Evolutionary conservation across 30 jellyfish, hydroid and myxozoan genomes (phyloP), one percentile per base, ranked within the genome.

Genomic region (Sanderia malayensis): DNA sequence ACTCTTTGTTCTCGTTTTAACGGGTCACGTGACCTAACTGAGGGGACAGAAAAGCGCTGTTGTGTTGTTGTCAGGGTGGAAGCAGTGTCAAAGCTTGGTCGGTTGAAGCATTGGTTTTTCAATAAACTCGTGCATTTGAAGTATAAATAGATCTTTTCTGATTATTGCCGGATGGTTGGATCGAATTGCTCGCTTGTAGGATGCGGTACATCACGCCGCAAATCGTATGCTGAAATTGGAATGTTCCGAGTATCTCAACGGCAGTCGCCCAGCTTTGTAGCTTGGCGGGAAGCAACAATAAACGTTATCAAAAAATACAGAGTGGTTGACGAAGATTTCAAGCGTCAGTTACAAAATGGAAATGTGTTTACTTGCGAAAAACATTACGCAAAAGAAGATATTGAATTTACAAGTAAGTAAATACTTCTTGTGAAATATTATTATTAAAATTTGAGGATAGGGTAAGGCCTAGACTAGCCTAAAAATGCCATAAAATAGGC

Each of bases 381-480:
- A 65, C 62, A 65, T 65, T 41, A 65, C 62, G 20, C 37, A 34
- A 18, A 32, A 28, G 78, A 65, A 31, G 78, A 65, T 65, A 65
- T 65, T 34, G 78, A 65, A 34, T 65, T 25, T 34, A 65, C 78
- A 65, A 65, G 62, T 65, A 65, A 60, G 73, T 60, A 23, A n/a
- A n/a, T 25, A 49, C 64, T 49, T 49, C 64, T 41, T 41, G 55
- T 41, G 55, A 41, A 41, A 41, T 41, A 41, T 41, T 41, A 41
- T 41, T 41, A 41, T 41, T 41, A 41, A 41, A 41, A 41, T 41
- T 41, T 41, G 55, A 41, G 11, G 8, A 41, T 6, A 41, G 55
- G 55, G 15, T 41, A 41, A 41, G 55, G 55, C 55, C 55, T 41
- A 41, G 55, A 15, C 55, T 15, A 41, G 15, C 55, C 11, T 8